phyloP scores from a whole-genome alignment of 1,140 invertebrate species.

The Heliconius eleuchia region DNA sequence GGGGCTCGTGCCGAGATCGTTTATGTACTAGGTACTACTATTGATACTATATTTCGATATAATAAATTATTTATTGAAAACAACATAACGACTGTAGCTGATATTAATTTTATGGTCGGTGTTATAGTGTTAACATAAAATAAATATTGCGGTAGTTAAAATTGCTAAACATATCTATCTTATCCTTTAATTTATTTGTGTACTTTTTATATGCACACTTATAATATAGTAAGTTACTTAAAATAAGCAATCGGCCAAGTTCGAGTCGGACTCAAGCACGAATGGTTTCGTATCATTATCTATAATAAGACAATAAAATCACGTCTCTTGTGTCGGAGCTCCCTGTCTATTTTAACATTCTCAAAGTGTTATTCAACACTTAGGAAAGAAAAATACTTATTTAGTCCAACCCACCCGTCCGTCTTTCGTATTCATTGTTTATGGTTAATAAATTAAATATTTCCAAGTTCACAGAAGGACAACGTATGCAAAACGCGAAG shows the following conservation, averaged over 20 bases:
- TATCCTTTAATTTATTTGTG: neutral
- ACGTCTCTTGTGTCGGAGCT: too few species aligned
- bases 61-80: conserved; percentile 29
- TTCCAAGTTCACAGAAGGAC: neutral
- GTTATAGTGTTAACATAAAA: conserved; percentile 2
- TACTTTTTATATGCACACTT: too few species aligned
- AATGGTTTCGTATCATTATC: too few species aligned
- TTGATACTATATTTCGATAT: conserved; percentile 26
- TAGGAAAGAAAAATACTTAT: too few species aligned
- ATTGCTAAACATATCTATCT: conserved; percentile 1
- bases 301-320: too few species aligned
- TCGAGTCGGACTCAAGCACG: too few species aligned
- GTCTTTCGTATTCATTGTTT: neutral
- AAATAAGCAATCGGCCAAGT: too few species aligned
- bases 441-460: neutral
- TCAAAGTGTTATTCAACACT: too few species aligned
- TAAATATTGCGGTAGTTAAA: neutral
- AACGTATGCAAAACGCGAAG: conserved; percentile 2
- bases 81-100: conserved; percentile 24
- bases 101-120: conserved; percentile 24
- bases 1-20: conserved; percentile 18
- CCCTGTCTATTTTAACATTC: too few species aligned
- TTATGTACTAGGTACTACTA: conserved; percentile 12
- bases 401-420: too few species aligned
- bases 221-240: too few species aligned